Evolutionary conservation across 2,888 invertebrate species (phyloP).

Genomic region (Ceratothoa steindachneri): DNA sequence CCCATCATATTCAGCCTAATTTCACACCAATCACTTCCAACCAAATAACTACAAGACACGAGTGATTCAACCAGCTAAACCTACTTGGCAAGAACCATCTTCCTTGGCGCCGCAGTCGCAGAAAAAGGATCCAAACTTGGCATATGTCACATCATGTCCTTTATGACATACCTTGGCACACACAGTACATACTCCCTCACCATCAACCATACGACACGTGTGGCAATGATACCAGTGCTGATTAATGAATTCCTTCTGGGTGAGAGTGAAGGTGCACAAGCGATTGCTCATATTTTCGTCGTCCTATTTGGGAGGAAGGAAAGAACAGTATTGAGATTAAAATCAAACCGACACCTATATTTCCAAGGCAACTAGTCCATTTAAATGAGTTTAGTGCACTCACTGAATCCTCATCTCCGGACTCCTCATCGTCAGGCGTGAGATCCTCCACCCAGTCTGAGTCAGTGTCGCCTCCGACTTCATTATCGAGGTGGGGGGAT

Average conservation of each 20-base stretch:
- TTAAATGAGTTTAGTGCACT: constrained; percentile 40
- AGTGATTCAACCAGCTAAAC: too few relatives aligned
- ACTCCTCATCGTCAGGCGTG: constrained; percentile 81
- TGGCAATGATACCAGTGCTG: constrained; percentile 97
- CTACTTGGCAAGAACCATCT: constrained; percentile 69
- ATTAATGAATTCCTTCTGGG: constrained; percentile 75
- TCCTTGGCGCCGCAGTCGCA: constrained; percentile 98
- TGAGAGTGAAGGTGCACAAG: constrained; percentile 92
- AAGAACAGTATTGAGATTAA: background rate
- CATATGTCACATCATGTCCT: constrained; percentile 92
- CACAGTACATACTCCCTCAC: constrained; percentile 94
- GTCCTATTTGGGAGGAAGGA: constrained; percentile 59
- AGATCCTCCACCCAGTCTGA: constrained; percentile 82
- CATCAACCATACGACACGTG: constrained; percentile 96
- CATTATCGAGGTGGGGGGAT: constrained; percentile 42
- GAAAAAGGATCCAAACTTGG: constrained; percentile 98
- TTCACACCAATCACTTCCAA: too few relatives aligned
- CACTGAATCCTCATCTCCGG: constrained; percentile 80
- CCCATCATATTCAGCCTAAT: background rate
- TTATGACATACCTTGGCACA: constrained; percentile 96
- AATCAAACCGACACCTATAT: too few relatives aligned
- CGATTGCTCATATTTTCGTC: constrained; percentile 85
- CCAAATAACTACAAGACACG: too few relatives aligned
- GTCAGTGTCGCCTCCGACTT: constrained; percentile 58
- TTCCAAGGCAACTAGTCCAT: too few relatives aligned